Evolutionary conservation across 2,888 invertebrate genomes (phyloP), one percentile per base, ranked within the genome.

Genomic region (Eremobia ochroleuca): DNA sequence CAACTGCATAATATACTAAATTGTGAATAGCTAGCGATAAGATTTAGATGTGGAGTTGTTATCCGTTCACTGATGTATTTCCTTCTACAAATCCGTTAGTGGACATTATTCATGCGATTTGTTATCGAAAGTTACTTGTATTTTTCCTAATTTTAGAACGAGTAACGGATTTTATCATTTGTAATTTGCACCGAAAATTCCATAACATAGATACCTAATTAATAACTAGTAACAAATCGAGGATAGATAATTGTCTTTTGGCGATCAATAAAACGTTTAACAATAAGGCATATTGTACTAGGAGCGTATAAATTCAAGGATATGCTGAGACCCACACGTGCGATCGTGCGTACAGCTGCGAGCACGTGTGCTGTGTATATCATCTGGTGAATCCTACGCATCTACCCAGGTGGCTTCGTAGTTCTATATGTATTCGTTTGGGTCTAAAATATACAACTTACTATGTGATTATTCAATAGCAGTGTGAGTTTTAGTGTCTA

Each of bases 301-400:
- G 88, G 87, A 90, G 89, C 88, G 89, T 87, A 90, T 90, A 87
- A 85, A 90, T 91, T 87, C 86, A 89, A 89, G 90, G 89, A 91
- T 89, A 89, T 90, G 90, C 82, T 83, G 67, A 55, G 81, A 72
- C 88, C 81, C 93, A 92, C 95, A 95, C 94, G 95, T 94, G 95
- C 90, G 90, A 81, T 85, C 85, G 83, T 89, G 73, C 83, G 83
- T 92, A 91, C 95, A 95, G 96, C 95, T 95, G 96, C 92, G 91
- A 88, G 92, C 94, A 94, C 95, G 95, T 95, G 95, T 91, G 80
- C 81, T 88, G 82, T 82, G 84, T 87, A 77, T 85, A 77, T 85
- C 90, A 88, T 90, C 88, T 89, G 81, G 77, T 85, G 88, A 91
- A 91, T 91, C 90, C 89, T 88, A 87, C 89, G 88, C 88, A 82